Percentiles rank a stretch among this genome's conserved stretches.
phyloP scores from a whole-genome alignment of 1,140 invertebrate species.

The Phocides pigmalion region DNA sequence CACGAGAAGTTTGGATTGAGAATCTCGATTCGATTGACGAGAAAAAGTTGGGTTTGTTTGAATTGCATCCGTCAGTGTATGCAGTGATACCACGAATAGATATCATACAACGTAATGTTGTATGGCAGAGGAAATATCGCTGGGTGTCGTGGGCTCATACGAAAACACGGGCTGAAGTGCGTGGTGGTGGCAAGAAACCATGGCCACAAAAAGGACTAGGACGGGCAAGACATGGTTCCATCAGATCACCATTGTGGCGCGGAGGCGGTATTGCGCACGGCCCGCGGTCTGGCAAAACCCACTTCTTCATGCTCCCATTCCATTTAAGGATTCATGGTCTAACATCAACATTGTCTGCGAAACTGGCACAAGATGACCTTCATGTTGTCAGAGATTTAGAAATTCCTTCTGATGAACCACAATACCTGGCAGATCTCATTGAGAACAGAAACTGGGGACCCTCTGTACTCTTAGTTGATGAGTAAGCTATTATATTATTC shows the following conservation, averaged over 20 bases:
- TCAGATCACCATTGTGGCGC: conserved; percentile 93
- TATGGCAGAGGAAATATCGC: conserved; percentile 95
- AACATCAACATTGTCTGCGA: conserved; percentile 92
- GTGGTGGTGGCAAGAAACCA: conserved; percentile 95
- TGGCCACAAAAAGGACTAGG: conserved; percentile 98
- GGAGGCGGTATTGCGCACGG: conserved; percentile 94
- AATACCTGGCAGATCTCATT: conserved; percentile 92
- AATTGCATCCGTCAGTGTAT: conserved; percentile 95
- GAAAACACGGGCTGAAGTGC: conserved; percentile 92
- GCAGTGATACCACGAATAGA: conserved; percentile 93
- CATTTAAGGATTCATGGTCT: conserved; percentile 91
- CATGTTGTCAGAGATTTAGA: conserved; percentile 95
- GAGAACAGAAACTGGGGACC: conserved; percentile 96
- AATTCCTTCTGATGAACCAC: conserved; percentile 92
- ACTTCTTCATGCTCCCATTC: conserved; percentile 97
- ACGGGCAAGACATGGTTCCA: conserved; percentile 94
- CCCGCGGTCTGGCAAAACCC: conserved; percentile 93
- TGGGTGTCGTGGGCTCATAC: conserved; percentile 90
- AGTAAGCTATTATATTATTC: too few species aligned
- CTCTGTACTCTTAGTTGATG: conserved; percentile 97
- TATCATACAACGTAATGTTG: conserved; percentile 93
- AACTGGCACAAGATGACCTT: conserved; percentile 97
- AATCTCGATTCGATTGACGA: conserved; percentile 92
- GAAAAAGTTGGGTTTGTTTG: conserved; percentile 92
- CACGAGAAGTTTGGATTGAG: conserved; percentile 96